phyloP scores from a whole-genome alignment of 2,888 invertebrate genomes.

The Amphipyra tragopoginis region DNA sequence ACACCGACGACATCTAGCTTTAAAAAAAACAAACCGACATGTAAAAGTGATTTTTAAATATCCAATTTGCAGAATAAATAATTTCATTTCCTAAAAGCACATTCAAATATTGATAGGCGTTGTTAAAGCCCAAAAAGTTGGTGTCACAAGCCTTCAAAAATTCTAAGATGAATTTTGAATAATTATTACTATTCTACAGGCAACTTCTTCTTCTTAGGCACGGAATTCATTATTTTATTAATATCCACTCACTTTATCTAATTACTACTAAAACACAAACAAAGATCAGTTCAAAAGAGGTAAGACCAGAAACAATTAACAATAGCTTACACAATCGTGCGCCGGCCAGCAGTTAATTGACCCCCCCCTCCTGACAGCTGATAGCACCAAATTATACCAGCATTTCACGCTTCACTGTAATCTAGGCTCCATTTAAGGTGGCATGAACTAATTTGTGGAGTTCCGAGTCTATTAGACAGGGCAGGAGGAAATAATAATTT shows the following conservation, averaged over 20 bases:
- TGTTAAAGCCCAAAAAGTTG: too few relatives aligned
- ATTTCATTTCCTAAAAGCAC: too few relatives aligned
- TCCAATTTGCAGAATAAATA: too few relatives aligned
- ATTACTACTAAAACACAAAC: constrained; percentile 32
- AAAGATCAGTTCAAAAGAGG: constrained; percentile 42
- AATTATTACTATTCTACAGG: too few relatives aligned
- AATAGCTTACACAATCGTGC: constrained; percentile 57
- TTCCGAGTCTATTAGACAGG: constrained; percentile 46
- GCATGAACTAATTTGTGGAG: constrained; percentile 52
- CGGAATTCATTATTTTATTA: not conserved
- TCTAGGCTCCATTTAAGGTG: constrained; percentile 65
- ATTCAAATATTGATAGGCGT: too few relatives aligned
- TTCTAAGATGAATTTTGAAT: too few relatives aligned
- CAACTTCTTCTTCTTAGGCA: too few relatives aligned
- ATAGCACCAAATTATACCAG: constrained; percentile 72
- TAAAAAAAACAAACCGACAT: too few relatives aligned
- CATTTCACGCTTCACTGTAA: constrained; percentile 74
- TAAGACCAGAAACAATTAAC: constrained; percentile 55
- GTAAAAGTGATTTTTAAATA: too few relatives aligned
- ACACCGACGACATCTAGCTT: too few relatives aligned
- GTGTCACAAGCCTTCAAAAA: too few relatives aligned
- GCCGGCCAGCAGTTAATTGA: constrained; percentile 55
- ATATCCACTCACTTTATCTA: too few relatives aligned
- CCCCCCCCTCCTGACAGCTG: constrained; percentile 60
- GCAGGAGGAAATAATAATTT: not conserved